Evolutionary conservation across 1,140 invertebrate genomes (phyloP).

Genomic region (Aphelinus certus): DNA sequence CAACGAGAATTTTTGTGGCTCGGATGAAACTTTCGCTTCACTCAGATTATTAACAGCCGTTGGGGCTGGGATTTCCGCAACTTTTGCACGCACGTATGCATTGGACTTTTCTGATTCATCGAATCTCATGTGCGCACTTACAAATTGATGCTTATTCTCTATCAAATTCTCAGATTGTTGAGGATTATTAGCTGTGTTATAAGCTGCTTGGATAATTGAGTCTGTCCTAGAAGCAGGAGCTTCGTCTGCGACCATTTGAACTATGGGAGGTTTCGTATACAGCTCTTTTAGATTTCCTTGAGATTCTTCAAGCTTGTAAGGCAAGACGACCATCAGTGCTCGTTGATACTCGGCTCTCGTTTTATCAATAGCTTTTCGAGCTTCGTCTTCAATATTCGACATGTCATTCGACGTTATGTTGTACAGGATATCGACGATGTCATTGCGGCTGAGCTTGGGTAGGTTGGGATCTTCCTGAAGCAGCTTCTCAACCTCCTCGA

Average conservation of each 20-base stretch:
- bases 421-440: slow-evolving; percentile 70
- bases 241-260: slow-evolving; percentile 61
- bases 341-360: slow-evolving; percentile 65
- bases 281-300: slow-evolving; percentile 64
- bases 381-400: slow-evolving; percentile 56
- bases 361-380: slow-evolving; percentile 55
- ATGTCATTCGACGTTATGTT: slow-evolving; percentile 69
- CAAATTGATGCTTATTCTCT: slow-evolving; percentile 11
- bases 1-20: slow-evolving; percentile 57
- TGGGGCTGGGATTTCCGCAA: not conserved
- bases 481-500: slow-evolving; percentile 70
- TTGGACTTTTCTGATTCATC: not conserved
- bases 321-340: slow-evolving; percentile 69
- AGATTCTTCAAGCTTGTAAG: slow-evolving; percentile 63
- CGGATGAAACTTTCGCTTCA: slow-evolving; percentile 13
- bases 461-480: slow-evolving; percentile 66
- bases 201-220: not conserved
- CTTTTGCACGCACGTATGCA: no score
- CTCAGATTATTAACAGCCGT: not conserved
- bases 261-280: slow-evolving; percentile 67
- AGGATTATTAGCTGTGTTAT: not conserved
- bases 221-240: not conserved
- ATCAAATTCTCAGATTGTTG: not conserved
- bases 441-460: slow-evolving; percentile 67
- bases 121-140: slow-evolving; percentile 4